Evolutionary conservation across 2,888 invertebrate species (phyloP).

Genomic region (Protophormia terraenovae): DNA sequence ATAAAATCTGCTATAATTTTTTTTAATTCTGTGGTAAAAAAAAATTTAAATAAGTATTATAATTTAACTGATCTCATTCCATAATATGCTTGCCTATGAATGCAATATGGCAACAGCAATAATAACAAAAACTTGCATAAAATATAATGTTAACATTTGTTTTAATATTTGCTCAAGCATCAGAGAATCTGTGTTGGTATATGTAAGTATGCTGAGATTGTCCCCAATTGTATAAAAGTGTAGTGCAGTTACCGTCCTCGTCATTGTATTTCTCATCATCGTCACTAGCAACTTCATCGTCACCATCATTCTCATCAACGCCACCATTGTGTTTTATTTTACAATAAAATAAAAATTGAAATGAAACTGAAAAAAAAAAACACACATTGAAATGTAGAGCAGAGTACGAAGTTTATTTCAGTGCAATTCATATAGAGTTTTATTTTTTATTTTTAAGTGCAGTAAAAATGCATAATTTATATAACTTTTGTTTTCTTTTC

Average conservation of each 20-base stretch:
- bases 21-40: no score
- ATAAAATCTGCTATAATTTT: no score
- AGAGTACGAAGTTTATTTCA: conserved; percentile 47
- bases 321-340: conserved; percentile 41
- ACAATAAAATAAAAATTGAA: not conserved
- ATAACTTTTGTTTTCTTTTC: conserved; percentile 64
- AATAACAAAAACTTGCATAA: conserved; percentile 20
- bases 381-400: conserved; percentile 45
- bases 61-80: not conserved
- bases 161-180: conserved; percentile 45
- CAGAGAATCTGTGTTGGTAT: conserved; percentile 11
- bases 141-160: conserved; percentile 65
- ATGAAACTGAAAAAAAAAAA: not conserved
- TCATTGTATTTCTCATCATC: conserved; percentile 21
- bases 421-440: conserved; percentile 42
- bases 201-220: conserved; percentile 53
- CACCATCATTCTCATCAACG: conserved; percentile 48
- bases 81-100: not conserved
- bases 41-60: not conserved
- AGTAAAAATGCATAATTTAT: conserved; percentile 66
- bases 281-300: conserved; percentile 30
- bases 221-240: conserved; percentile 59
- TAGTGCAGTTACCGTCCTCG: conserved; percentile 29
- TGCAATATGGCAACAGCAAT: conserved; percentile 30
- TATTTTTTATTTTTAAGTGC: conserved; percentile 51